These are phyloP conservation scores for Jaculus jaculus DNA, from an alignment of 2,113 vertebrate genomes.

Conservation along the genomic window DNA sequence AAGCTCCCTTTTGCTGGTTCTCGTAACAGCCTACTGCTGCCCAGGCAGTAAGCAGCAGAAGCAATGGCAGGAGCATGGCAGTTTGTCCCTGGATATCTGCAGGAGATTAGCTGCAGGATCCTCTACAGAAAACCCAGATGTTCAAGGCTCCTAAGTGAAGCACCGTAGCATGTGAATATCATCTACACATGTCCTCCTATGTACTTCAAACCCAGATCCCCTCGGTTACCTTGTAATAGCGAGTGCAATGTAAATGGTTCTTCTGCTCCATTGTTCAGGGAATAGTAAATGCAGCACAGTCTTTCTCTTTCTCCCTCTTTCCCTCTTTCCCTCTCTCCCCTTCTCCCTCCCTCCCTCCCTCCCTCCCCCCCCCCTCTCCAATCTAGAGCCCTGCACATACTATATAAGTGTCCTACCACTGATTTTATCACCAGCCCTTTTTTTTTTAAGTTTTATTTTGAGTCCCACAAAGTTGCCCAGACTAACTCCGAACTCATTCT, in stretches of 20 bases:
- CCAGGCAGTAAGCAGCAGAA: not conserved
- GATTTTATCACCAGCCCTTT: not conserved
- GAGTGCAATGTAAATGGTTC: not conserved
- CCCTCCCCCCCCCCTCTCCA: too few relatives aligned
- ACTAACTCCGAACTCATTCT: not conserved
- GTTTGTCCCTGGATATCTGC: not conserved
- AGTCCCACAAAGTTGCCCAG: not conserved
- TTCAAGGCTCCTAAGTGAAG: not conserved
- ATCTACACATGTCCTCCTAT: not conserved
- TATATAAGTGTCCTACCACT: not conserved
- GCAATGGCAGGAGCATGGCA: not conserved
- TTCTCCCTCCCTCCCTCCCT: too few relatives aligned
- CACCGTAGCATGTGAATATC: not conserved
- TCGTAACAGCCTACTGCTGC: not conserved
- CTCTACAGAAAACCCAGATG: not conserved
- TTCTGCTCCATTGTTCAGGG: not conserved
- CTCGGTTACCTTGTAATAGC: not conserved
- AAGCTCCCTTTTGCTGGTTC: not conserved
- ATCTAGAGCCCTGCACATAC: not conserved
- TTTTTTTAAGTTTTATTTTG: not conserved
- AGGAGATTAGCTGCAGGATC: not conserved
- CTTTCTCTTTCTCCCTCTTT: too few relatives aligned
- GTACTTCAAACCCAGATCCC: not conserved
- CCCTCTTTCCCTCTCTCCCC: not conserved
- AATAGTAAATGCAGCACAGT: not conserved